Conservation (phyloP, 2,797 vertebrate genomes). For the Antennarius maculatus region DNA sequence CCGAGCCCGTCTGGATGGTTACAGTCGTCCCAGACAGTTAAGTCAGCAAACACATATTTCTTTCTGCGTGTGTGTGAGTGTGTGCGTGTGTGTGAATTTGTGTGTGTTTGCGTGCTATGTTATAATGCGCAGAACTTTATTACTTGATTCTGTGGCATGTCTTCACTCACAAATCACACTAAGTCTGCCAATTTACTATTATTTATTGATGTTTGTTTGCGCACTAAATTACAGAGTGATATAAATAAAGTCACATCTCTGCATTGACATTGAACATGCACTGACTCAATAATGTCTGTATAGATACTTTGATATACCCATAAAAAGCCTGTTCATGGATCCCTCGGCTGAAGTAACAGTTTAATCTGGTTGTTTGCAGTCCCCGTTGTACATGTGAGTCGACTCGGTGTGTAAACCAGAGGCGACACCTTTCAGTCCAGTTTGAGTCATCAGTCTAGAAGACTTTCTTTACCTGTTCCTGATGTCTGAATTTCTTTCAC, state of each 20-base stretch:
- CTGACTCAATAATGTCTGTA: too few relatives aligned
- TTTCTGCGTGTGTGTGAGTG: not conserved
- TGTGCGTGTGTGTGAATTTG: not conserved
- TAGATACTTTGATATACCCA: not conserved
- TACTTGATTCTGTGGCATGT: not conserved
- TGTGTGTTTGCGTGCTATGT: not conserved
- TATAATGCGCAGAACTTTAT: not conserved
- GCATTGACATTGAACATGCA: not conserved
- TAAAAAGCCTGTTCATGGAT: not conserved
- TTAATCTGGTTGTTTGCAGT: constrained; percentile 21
- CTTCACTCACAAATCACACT: not conserved
- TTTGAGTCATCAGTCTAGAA: constrained; percentile 26
- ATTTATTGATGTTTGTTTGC: constrained; percentile 1
- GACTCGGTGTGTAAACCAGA: constrained; percentile 21
- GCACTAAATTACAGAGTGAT: not conserved
- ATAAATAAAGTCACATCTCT: not conserved
- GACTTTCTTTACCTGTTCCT: constrained; percentile 23
- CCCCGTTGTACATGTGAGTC: constrained; percentile 2
- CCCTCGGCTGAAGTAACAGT: constrained; percentile 1
- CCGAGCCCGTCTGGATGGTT: not conserved
- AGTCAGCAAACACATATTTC: not conserved
- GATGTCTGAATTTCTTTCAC: constrained; percentile 4
- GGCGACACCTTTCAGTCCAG: constrained; percentile 28
- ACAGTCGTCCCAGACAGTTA: not conserved
- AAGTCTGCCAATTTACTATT: not conserved